Conservation (phyloP, 1,140 invertebrate species). For the Forficula auricularia region DNA sequence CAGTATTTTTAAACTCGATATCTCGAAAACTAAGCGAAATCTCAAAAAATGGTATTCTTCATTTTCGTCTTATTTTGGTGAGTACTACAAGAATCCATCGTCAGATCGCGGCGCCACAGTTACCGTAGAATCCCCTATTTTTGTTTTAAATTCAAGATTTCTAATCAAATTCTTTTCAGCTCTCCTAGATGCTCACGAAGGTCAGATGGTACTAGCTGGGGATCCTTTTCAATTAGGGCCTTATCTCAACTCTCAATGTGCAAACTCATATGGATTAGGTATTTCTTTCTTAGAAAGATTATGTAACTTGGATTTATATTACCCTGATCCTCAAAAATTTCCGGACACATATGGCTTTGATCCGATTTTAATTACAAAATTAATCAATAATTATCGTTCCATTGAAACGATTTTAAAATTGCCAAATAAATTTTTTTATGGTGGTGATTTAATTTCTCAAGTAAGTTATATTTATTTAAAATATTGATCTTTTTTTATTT, state of each 20-base stretch:
- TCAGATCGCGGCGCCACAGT: no score
- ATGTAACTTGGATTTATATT: constrained; percentile 42
- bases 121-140: no score
- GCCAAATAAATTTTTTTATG: constrained; percentile 69
- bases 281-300: constrained; percentile 54
- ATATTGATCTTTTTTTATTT: no score
- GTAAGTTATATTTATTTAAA: constrained; percentile 21
- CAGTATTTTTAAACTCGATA: no score
- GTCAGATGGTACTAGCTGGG: constrained; percentile 67
- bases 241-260: constrained; percentile 32
- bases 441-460: constrained; percentile 41
- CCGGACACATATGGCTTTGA: constrained; percentile 39
- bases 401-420: constrained; percentile 55
- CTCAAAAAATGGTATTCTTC: no score
- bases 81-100: no score
- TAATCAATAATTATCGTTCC: constrained; percentile 61
- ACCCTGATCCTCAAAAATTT: constrained; percentile 36
- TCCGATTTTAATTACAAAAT: constrained; percentile 46
- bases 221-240: constrained; percentile 85
- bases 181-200: constrained; percentile 27
- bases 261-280: constrained; percentile 41
- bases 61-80: no score
- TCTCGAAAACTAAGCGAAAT: no score
- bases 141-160: no score
- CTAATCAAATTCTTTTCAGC: constrained; percentile 9